Percentiles rank a stretch among this genome's conserved stretches.
Evolutionary conservation across 2,113 vertebrate genomes (phyloP).

Genomic region (Colaptes auratus): DNA sequence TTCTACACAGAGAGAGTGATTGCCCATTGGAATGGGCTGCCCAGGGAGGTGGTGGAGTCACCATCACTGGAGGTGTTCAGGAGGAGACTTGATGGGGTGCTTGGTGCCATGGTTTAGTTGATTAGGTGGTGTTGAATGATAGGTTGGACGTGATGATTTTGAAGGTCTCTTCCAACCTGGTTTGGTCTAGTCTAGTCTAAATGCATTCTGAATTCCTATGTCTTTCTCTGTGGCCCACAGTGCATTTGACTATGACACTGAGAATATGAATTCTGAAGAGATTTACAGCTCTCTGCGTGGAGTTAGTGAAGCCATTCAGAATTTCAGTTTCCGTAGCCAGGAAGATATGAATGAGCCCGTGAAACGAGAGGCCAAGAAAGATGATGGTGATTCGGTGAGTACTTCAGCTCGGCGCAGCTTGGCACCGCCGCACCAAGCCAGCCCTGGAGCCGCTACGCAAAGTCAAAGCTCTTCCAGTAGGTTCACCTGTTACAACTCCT

Average conservation of each 20-base stretch:
- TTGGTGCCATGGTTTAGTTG: too few species aligned
- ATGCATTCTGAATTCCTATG: not conserved
- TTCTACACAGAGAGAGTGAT: too few species aligned
- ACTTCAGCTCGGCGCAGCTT: not conserved
- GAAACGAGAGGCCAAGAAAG: slow-evolving; percentile 82
- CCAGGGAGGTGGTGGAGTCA: too few species aligned
- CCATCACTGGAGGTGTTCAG: too few species aligned
- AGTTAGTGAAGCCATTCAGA: slow-evolving; percentile 97
- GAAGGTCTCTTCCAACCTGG: too few species aligned
- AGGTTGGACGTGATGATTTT: too few species aligned
- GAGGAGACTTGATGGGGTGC: too few species aligned
- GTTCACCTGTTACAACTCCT: fast-evolving
- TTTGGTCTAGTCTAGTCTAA: too few species aligned
- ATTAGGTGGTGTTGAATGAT: too few species aligned
- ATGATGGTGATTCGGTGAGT: slow-evolving; percentile 82
- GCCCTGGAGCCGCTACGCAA: not conserved
- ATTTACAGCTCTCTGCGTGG: slow-evolving; percentile 97
- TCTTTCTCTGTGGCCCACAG: slow-evolving; percentile 59
- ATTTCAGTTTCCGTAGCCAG: slow-evolving; percentile 94
- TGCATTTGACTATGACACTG: slow-evolving; percentile 96
- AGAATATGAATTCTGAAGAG: slow-evolving; percentile 98
- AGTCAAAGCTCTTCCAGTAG: not conserved
- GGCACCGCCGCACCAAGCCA: not conserved
- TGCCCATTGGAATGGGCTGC: too few species aligned
- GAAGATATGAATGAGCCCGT: slow-evolving; percentile 95